Conservation (phyloP, 2,797 vertebrate genomes). For the Clarias laeviceps region DNA sequence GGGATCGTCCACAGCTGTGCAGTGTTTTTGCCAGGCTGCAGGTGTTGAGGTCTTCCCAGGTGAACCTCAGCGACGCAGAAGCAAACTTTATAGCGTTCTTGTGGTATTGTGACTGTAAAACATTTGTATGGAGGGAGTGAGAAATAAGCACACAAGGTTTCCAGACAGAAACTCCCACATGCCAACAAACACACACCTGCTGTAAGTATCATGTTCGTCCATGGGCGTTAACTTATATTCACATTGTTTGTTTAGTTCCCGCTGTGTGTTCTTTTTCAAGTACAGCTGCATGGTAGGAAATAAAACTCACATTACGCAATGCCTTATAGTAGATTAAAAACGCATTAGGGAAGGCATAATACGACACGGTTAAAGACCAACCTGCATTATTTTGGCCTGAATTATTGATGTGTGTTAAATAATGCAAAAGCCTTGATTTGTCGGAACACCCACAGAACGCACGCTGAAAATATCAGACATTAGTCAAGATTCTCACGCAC, state of each 20-base stretch:
- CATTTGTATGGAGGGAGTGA: slow-evolving; percentile 23
- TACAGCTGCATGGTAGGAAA: not conserved
- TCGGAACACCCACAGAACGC: slow-evolving; percentile 18
- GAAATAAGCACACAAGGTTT: slow-evolving; percentile 30
- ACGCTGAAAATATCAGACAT: not conserved
- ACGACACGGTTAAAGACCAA: slow-evolving; percentile 32
- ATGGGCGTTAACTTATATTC: not conserved
- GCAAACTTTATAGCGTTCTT: slow-evolving; percentile 26
- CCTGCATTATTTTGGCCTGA: slow-evolving; percentile 26
- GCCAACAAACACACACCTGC: not conserved
- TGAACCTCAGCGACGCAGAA: slow-evolving; percentile 18
- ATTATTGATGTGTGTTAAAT: slow-evolving; percentile 37
- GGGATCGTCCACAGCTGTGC: slow-evolving; percentile 29
- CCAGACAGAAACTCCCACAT: not conserved
- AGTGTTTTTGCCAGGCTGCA: slow-evolving; percentile 35
- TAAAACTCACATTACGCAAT: not conserved
- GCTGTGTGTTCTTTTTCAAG: not conserved
- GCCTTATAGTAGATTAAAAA: slow-evolving; percentile 20
- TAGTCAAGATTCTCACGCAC: slow-evolving; percentile 11
- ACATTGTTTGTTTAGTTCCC: not conserved
- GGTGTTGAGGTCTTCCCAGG: slow-evolving; percentile 33
- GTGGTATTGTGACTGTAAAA: slow-evolving; percentile 29
- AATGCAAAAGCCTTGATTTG: slow-evolving; percentile 32
- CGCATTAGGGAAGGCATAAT: slow-evolving; percentile 23
- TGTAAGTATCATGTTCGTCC: not conserved